Evolutionary conservation across 2,888 invertebrate species (phyloP).

Genomic region (Gibbula magus): DNA sequence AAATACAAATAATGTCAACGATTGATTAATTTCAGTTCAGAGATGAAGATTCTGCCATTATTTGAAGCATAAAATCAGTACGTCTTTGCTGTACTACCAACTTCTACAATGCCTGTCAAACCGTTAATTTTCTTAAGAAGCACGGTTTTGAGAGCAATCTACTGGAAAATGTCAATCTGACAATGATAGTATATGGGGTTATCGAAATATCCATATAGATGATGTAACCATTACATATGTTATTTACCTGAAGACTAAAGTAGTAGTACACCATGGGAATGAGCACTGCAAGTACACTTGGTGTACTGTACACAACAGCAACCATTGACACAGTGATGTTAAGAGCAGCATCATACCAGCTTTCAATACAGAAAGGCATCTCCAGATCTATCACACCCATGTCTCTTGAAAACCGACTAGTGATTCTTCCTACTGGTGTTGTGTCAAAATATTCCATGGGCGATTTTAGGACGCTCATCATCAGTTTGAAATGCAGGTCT

Average conservation of each 20-base stretch:
- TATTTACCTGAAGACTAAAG: not conserved
- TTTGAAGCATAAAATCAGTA: too few species aligned
- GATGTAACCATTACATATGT: not conserved
- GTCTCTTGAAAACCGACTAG: slow-evolving; percentile 3
- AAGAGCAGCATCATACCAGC: not conserved
- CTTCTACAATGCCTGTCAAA: too few species aligned
- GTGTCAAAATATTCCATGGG: slow-evolving; percentile 12
- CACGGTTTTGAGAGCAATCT: too few species aligned
- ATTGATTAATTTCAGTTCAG: too few species aligned
- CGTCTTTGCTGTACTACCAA: too few species aligned
- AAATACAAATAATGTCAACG: too few species aligned
- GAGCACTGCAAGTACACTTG: not conserved
- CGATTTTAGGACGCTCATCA: slow-evolving; percentile 9
- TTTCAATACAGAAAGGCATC: not conserved
- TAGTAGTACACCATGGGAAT: not conserved
- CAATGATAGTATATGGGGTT: too few species aligned
- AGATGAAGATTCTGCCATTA: too few species aligned
- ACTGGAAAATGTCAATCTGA: too few species aligned
- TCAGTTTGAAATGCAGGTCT: not conserved
- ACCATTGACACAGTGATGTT: not conserved
- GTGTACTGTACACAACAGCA: slow-evolving; percentile 2
- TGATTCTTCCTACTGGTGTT: not conserved
- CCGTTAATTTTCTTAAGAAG: too few species aligned
- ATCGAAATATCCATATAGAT: too few species aligned
- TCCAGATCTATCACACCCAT: not conserved